Evolutionary conservation across 2,113 vertebrate species (phyloP).

Genomic region (Athene cunicularia): DNA sequence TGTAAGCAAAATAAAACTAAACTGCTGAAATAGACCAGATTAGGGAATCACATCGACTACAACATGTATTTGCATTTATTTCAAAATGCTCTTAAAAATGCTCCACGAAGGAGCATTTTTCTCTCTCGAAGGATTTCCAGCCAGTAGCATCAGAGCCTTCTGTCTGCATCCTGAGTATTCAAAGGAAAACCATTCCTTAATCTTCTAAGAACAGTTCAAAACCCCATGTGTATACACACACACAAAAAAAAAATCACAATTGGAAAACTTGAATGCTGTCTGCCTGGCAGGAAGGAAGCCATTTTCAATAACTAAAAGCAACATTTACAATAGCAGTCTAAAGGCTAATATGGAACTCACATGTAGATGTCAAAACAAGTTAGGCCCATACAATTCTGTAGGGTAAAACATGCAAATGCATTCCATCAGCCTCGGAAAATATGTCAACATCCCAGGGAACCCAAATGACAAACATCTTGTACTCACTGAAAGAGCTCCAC

Average conservation of each 20-base stretch:
- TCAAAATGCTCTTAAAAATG: background rate
- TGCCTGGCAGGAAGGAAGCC: constrained; percentile 33
- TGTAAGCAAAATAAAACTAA: background rate
- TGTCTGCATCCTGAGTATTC: constrained; percentile 14
- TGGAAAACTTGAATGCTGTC: constrained; percentile 54
- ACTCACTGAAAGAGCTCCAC: constrained; percentile 51
- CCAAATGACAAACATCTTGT: constrained; percentile 61
- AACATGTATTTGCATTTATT: background rate
- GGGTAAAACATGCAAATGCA: constrained; percentile 64
- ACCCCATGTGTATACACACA: background rate
- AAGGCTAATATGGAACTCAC: constrained; percentile 61
- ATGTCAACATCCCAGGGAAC: constrained; percentile 55
- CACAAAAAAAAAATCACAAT: constrained; percentile 24
- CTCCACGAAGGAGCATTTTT: background rate
- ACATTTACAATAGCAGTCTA: constrained; percentile 54
- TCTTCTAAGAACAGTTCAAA: constrained; percentile 38
- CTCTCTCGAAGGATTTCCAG: background rate
- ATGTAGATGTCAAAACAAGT: constrained; percentile 64
- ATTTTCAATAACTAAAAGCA: constrained; percentile 53
- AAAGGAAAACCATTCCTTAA: constrained; percentile 36
- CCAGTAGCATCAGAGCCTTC: background rate
- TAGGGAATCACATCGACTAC: fast-evolving
- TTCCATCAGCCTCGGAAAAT: constrained; percentile 53
- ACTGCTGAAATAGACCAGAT: background rate
- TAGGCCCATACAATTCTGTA: constrained; percentile 40